Conservation (phyloP, 2,113 vertebrate species). For the Charina bottae region DNA sequence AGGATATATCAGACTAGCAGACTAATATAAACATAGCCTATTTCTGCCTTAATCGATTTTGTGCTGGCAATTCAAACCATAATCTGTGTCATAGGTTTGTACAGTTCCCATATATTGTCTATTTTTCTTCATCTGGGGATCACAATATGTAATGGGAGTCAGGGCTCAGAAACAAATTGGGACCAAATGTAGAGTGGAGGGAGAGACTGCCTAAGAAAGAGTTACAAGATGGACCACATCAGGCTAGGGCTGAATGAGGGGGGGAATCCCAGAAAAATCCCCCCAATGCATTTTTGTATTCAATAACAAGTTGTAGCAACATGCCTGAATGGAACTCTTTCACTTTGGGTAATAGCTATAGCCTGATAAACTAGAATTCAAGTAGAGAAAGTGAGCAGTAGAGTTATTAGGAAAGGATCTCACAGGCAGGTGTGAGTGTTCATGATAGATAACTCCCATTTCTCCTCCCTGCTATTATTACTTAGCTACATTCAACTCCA, state of each 20-base stretch:
- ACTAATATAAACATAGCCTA: conserved; percentile 68
- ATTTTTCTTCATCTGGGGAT: no score
- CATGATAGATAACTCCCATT: neutral
- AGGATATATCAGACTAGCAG: conserved; percentile 13
- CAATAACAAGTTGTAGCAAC: neutral
- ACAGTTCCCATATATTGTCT: conserved; percentile 44
- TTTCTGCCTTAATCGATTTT: conserved; percentile 71
- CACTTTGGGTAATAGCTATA: neutral
- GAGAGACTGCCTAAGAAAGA: neutral
- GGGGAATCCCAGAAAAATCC: neutral
- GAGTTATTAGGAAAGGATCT: neutral
- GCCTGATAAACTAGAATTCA: neutral
- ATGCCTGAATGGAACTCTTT: neutral
- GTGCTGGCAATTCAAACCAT: conserved; percentile 74
- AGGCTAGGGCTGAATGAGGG: neutral
- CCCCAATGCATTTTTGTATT: neutral
- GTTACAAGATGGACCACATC: no score
- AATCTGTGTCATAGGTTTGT: conserved; percentile 66
- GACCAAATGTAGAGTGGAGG: neutral
- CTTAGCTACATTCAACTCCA: neutral
- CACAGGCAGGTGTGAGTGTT: neutral
- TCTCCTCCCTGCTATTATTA: neutral
- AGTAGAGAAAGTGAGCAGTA: neutral
- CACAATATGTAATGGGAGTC: no score
- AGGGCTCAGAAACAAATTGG: no score